Percentiles rank a stretch among this genome's conserved stretches.
These are phyloP conservation scores for Chinchilla lanigera DNA, from an alignment of 2,113 vertebrate genomes.

Conservation along the genomic window DNA sequence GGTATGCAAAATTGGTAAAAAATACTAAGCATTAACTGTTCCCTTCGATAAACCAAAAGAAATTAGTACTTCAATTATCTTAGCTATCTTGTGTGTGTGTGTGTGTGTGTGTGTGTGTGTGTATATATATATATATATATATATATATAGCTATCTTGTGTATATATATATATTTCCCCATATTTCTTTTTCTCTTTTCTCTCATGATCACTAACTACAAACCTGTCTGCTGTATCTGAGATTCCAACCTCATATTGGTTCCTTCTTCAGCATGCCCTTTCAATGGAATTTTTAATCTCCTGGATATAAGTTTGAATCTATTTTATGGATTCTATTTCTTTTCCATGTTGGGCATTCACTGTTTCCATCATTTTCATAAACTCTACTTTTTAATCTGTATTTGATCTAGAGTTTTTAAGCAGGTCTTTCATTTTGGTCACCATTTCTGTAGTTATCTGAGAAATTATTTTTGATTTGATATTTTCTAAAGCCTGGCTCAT, in stretches of 20 bases:
- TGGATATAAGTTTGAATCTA: not conserved
- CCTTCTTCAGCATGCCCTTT: not conserved
- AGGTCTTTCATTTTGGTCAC: not conserved
- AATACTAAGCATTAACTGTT: too few relatives aligned
- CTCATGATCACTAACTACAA: too few relatives aligned
- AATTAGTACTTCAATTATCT: too few relatives aligned
- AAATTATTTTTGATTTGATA: not conserved
- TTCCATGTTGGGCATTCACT: not conserved
- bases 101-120: too few relatives aligned
- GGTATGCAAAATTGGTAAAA: too few relatives aligned
- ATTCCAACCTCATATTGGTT: not conserved
- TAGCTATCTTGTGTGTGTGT: too few relatives aligned
- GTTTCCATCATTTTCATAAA: not conserved
- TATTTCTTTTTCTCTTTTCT: too few relatives aligned
- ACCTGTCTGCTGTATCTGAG: not conserved
- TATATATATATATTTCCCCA: too few relatives aligned
- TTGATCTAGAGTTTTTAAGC: not conserved
- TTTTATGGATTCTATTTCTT: not conserved
- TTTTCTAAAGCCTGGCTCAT: not conserved
- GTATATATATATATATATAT: too few relatives aligned
- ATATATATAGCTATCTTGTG: too few relatives aligned
- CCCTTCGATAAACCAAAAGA: too few relatives aligned
- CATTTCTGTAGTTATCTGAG: not conserved
- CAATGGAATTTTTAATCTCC: not conserved
- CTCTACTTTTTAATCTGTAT: not conserved